phyloP scores from a whole-genome alignment of 2,888 invertebrate genomes.

The Megastigmus dorsalis region DNA sequence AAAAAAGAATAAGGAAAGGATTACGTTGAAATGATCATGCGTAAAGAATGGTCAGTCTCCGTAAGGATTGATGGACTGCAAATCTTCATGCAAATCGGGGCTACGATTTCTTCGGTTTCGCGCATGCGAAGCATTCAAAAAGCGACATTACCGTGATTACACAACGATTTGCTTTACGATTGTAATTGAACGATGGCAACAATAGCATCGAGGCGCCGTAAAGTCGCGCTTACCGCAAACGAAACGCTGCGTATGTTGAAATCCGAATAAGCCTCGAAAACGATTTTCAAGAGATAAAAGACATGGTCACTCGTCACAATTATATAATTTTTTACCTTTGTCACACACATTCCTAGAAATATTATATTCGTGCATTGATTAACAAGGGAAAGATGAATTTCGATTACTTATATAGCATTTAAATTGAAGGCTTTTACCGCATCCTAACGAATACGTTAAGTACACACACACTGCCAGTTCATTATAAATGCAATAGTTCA shows the following conservation, averaged over 20 bases:
- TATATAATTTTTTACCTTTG: too few species aligned
- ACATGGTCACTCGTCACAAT: too few species aligned
- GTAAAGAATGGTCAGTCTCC: conserved; percentile 34
- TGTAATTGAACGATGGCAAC: too few species aligned
- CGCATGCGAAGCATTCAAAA: conserved; percentile 1
- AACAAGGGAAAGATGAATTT: conserved; percentile 16
- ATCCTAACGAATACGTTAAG: background rate
- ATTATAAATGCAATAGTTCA: background rate
- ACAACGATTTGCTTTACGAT: conserved; percentile 17
- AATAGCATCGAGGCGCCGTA: too few species aligned
- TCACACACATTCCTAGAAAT: too few species aligned
- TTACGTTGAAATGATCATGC: too few species aligned
- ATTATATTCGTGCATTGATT: too few species aligned
- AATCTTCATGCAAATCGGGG: background rate
- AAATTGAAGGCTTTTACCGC: background rate
- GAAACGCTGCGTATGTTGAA: too few species aligned
- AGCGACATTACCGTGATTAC: conserved; percentile 19
- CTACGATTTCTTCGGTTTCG: background rate
- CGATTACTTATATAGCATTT: conserved; percentile 25
- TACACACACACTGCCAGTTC: conserved; percentile 14
- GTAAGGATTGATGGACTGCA: background rate
- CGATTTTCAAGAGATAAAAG: too few species aligned
- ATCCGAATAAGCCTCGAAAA: too few species aligned
- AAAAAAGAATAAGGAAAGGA: too few species aligned
- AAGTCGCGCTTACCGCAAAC: too few species aligned